Base-by-base conservation (phyloP, 1,140 invertebrate genomes). In the Trissolcus basalis region DNA sequence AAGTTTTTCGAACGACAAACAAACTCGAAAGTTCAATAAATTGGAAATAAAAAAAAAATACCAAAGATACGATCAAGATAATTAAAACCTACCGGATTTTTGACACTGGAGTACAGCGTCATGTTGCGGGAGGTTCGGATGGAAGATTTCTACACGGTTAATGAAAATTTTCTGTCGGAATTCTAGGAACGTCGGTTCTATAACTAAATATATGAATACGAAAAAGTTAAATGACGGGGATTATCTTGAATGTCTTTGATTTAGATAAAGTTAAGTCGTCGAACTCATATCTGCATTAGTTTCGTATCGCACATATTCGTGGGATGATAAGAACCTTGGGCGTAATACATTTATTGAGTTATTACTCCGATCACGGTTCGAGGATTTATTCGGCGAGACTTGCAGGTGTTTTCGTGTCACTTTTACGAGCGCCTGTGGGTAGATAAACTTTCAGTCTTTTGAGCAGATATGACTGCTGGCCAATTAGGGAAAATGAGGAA, bases 221-320 rank as follows among this genome's bases (percentile, higher is more conserved):
- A 27, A 27, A 27, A 27, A 27, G 6, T 27, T 27, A 67, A 44
- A 43, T 6, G 4, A 45, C 35, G 43, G 12, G 47, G 53, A 67
- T 67, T 67, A 67, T 44, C 48, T 51, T 67, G 12, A 27, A 45
- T 9, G 32, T 68, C 15, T 68, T 48, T 53, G 45, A 19, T 50
- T 14, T 36, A 39, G 45, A 48, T 59, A 59, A 68, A 59, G 41
- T 53, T 51, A 35, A 67, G 64, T 59, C 54, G 50, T 68, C 55
- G 64, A 68, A 68, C 55, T 68, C 64, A 41, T 53, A 47, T 68
- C 41, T 41, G 45, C 27, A 47, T 50, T 56, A 56, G 63, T 67
- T 67, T 56, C 11, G 15, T 15, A n/a, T 65, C 44, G 19, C 41
- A 65, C 53, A 65, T 55, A 65, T 35, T 64, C 44, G 14, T 1